Conservation (phyloP, 2,888 invertebrate species). For the Mesorhabditis belari region DNA sequence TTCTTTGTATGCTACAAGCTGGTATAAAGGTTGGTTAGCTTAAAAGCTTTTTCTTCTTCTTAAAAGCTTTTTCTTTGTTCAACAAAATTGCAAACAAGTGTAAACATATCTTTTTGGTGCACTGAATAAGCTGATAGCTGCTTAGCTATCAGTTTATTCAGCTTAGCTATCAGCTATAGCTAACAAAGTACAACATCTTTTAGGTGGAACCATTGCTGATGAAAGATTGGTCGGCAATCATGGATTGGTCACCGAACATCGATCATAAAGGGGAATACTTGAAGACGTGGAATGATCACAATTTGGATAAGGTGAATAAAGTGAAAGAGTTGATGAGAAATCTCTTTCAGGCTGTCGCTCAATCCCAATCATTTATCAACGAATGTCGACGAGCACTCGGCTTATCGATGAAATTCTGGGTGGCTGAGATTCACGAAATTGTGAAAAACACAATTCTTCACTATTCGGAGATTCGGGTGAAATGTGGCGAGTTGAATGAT, state of each 20-base stretch:
- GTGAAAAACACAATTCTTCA: constrained; percentile 53
- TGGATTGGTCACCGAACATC: constrained; percentile 52
- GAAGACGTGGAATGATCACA: constrained; percentile 52
- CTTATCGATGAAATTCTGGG: constrained; percentile 54
- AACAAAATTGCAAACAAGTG: constrained; percentile 1
- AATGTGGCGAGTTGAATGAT: constrained; percentile 52
- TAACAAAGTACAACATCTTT: background rate
- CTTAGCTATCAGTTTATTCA: too few relatives aligned
- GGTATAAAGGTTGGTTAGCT: constrained; percentile 33
- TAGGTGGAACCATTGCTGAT: constrained; percentile 52
- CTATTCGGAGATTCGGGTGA: constrained; percentile 51
- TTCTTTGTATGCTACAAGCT: constrained; percentile 52
- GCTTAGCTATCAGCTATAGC: too few relatives aligned
- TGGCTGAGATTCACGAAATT: constrained; percentile 53
- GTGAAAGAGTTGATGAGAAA: background rate
- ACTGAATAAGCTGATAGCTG: too few relatives aligned
- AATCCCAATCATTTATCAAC: constrained; percentile 53
- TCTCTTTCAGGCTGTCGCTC: constrained; percentile 43
- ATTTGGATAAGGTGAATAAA: constrained; percentile 43
- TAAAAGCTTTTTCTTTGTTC: constrained; percentile 1
- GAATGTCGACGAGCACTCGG: constrained; percentile 52
- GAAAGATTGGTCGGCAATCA: constrained; percentile 53
- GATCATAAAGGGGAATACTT: constrained; percentile 53
- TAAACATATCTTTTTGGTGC: too few relatives aligned
- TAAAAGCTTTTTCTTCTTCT: background rate